phyloP scores from a whole-genome alignment of 1,140 invertebrate genomes.

The Sycophaga agraensis region DNA sequence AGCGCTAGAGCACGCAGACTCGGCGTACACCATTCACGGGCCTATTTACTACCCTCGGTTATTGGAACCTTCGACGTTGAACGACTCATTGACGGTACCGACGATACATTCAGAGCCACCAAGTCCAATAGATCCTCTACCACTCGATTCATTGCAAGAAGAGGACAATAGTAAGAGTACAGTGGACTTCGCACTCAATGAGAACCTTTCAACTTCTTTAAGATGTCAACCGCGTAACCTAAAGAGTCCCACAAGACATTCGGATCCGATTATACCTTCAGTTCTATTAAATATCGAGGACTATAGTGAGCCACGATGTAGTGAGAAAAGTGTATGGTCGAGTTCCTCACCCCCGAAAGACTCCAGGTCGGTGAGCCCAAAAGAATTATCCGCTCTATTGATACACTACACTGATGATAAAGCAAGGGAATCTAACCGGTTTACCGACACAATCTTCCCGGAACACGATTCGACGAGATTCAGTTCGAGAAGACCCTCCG shows the following conservation, averaged over 20 bases:
- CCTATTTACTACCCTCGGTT: constrained; percentile 25
- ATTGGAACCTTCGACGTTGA: constrained; percentile 35
- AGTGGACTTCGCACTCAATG: not conserved
- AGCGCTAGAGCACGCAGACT: constrained; percentile 37
- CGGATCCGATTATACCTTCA: constrained; percentile 45
- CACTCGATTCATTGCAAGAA: constrained; percentile 34
- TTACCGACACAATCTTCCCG: constrained; percentile 39
- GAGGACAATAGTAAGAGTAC: constrained; percentile 23
- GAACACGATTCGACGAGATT: constrained; percentile 50
- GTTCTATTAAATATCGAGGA: constrained; percentile 48
- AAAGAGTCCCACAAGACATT: constrained; percentile 41
- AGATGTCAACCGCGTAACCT: constrained; percentile 22
- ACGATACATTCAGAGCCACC: constrained; percentile 50
- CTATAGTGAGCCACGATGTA: constrained; percentile 27
- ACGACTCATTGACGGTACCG: constrained; percentile 40
- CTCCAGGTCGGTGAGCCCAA: constrained; percentile 22
- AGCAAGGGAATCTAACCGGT: not conserved
- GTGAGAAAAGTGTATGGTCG: not conserved
- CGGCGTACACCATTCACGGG: constrained; percentile 33
- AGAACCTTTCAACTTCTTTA: not conserved
- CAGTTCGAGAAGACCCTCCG: constrained; percentile 48
- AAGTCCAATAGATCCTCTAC: constrained; percentile 46
- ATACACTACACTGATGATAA: constrained; percentile 15
- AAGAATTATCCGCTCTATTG: constrained; percentile 36
- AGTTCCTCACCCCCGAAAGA: not conserved